Conservation (phyloP, 2,888 invertebrate species). For the Drosophila formosana region DNA sequence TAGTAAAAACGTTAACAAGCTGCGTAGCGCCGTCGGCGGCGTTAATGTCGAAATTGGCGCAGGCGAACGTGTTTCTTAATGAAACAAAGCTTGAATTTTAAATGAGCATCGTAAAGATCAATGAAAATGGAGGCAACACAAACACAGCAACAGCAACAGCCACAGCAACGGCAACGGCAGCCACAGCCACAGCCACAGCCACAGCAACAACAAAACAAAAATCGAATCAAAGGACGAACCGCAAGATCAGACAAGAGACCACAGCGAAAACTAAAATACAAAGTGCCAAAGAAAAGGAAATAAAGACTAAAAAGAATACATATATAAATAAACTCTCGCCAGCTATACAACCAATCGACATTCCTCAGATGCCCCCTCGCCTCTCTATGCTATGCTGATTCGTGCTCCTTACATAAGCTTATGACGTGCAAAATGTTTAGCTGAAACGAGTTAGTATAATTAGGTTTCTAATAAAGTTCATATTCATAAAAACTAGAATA, state of each 20-base stretch:
- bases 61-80: conserved; percentile 78
- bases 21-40: conserved; percentile 79
- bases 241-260: conserved; percentile 11
- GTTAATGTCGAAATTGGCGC: conserved; percentile 77
- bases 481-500: conserved; percentile 3
- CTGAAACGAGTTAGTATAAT: background rate
- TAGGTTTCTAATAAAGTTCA: background rate
- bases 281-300: conserved; percentile 12
- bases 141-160: conserved; percentile 20
- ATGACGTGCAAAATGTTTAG: background rate
- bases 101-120: conserved; percentile 83
- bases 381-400: no score
- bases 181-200: conserved; percentile 21
- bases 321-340: conserved; percentile 68
- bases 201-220: conserved; percentile 54
- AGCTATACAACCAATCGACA: background rate
- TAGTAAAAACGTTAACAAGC: conserved; percentile 77
- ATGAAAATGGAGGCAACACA: conserved; percentile 67
- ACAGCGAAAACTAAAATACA: conserved; percentile 11
- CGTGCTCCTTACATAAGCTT: background rate
- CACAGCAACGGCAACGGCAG: conserved; percentile 28
- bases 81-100: conserved; percentile 83
- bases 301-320: conserved; percentile 50
- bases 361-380: background rate
- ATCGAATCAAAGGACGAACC: conserved; percentile 42